Base-by-base conservation (phyloP, 23 tunicate species). In the Corella eumyota region DNA sequence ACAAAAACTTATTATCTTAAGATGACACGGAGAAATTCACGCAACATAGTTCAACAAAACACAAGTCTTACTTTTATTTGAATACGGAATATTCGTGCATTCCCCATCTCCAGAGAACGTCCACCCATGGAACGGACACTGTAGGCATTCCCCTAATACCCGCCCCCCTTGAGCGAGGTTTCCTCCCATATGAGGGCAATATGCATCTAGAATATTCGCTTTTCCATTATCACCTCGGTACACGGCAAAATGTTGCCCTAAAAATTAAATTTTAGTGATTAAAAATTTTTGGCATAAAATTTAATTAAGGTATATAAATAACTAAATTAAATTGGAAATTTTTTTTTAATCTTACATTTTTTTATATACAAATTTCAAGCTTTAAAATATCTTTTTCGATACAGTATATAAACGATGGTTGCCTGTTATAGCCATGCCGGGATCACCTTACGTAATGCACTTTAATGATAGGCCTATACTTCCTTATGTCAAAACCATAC, bases 61-160 rank as follows among this genome's bases (percentile, higher is more conserved):
- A 20, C 23, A 13, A 9, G 11, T 9, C 52, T 61, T 64, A 85
- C 95, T 36, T 85, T 68, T 76, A 5, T 56, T 52, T 2, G 95
- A 34, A 40, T 85, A 85, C n/a, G 95, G 95, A 21, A 85, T 70
- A 6, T 69, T 64, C 1, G 71, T 77, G 44, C 95, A 85, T 33
- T 69, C 49, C 24, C 95, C 95, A 25, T 76, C 74, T 22, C 64
- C 68, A 25, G 64, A 32, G 36, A 85, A 85, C 4, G 34, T 47
- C 95, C 95, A 85, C 11, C 85, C 95, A 65, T 85, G 95, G 70
- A 85, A 85, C 4, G 95, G 95, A 45, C 95, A 85, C 46, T 85
- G 70, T 30, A 85, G 45, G 58, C 95, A 85, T 11, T 85, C 84
- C 30, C 66, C 82, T n/a, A 35, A 34, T 11, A 85, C 95, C 22